A percentile compares a stretch with the other conserved stretches of the same genome.
phyloP scores from a whole-genome alignment of 1,140 invertebrate species.

The Stratiolaelaps scimitus region DNA sequence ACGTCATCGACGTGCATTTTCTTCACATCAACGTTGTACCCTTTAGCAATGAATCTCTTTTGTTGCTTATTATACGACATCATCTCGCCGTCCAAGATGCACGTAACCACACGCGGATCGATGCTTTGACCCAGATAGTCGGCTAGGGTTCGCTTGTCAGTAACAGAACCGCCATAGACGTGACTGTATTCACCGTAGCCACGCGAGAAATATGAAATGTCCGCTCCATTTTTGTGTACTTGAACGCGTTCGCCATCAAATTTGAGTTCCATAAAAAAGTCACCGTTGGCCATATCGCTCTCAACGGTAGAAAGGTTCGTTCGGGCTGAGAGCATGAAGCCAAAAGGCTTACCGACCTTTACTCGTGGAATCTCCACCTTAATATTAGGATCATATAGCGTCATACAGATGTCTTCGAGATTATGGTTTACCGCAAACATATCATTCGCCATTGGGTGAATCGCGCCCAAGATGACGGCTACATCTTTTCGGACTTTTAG shows the following conservation, averaged over 20 bases:
- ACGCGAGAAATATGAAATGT: slow-evolving; percentile 79
- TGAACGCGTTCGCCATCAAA: slow-evolving; percentile 90
- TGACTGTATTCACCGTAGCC: slow-evolving; percentile 53
- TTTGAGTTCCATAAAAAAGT: slow-evolving; percentile 56
- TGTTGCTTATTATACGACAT: slow-evolving; percentile 2
- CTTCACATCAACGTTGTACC: neutral
- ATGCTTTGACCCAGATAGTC: slow-evolving; percentile 2
- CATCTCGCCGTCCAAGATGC: slow-evolving; percentile 23
- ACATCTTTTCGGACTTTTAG: neutral
- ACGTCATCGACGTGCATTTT: slow-evolving; percentile 16
- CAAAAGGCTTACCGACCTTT: neutral
- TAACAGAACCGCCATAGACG: neutral
- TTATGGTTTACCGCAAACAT: slow-evolving; percentile 17
- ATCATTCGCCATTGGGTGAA: slow-evolving; percentile 6
- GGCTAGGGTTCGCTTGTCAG: neutral
- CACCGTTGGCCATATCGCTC: neutral
- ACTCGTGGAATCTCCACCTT: neutral
- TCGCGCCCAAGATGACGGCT: neutral
- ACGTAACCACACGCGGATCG: slow-evolving; percentile 4
- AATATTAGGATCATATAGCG: neutral
- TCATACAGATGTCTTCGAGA: slow-evolving; percentile 26
- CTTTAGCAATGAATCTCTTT: slow-evolving; percentile 22
- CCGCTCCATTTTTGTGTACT: slow-evolving; percentile 64
- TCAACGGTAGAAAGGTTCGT: slow-evolving; percentile 2
- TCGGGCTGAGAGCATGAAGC: slow-evolving; percentile 22